Percentiles rank a stretch among this genome's conserved stretches.
Evolutionary conservation across 2,888 invertebrate genomes (phyloP).

Genomic region (Myopa tessellatipennis): DNA sequence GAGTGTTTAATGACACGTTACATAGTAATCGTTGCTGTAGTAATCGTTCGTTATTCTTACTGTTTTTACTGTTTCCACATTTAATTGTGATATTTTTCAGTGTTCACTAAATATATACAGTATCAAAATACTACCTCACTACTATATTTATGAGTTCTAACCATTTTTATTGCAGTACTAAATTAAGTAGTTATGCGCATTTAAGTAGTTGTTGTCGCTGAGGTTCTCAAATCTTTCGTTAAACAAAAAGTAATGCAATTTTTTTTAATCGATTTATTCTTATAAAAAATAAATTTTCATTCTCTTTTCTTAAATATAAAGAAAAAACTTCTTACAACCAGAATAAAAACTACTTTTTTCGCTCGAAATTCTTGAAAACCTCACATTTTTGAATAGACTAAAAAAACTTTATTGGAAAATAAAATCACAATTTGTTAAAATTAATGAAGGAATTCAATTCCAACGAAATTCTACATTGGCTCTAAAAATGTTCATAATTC

Average conservation of each 20-base stretch:
- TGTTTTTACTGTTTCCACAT: slow-evolving; percentile 8
- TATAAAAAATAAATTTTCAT: no score
- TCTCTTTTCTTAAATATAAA: no score
- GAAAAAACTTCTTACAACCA: background rate
- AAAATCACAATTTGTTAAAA: slow-evolving; percentile 32
- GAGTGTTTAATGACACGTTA: background rate
- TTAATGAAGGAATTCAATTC: background rate
- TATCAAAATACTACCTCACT: background rate
- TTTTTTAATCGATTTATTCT: no score
- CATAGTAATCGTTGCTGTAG: background rate
- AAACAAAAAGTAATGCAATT: no score
- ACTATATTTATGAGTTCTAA: background rate
- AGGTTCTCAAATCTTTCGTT: background rate
- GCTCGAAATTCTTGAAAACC: slow-evolving; percentile 6
- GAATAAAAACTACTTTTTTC: background rate
- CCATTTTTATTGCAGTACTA: background rate
- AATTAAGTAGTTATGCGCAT: slow-evolving; percentile 5
- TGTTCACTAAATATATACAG: background rate
- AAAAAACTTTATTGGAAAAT: background rate
- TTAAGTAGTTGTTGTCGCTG: background rate
- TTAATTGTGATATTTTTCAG: background rate
- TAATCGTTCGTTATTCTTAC: slow-evolving; percentile 3
- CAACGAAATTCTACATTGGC: slow-evolving; percentile 35
- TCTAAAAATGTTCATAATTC: slow-evolving; percentile 48
- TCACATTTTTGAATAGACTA: background rate